A percentile compares a stretch with the other conserved stretches of the same genome.
These are phyloP conservation scores for Epinephelus cyanopodus DNA, from an alignment of 2,113 vertebrate genomes.

Conservation along the genomic window DNA sequence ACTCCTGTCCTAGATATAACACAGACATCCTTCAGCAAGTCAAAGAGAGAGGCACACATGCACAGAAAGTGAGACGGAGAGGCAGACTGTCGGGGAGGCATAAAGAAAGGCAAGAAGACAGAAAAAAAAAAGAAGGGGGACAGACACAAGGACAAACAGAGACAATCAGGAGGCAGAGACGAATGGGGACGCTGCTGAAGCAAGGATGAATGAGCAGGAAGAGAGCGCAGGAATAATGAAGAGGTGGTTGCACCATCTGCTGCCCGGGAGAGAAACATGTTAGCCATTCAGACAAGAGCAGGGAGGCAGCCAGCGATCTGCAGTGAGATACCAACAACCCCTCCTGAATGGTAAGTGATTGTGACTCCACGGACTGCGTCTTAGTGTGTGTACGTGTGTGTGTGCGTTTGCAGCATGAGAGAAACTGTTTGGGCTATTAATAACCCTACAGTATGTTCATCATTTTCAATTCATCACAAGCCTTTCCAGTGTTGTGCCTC, in stretches of 20 bases:
- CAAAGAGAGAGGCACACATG: conserved; percentile 7
- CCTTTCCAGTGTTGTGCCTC: neutral
- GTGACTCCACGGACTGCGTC: conserved; percentile 10
- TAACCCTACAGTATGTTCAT: conserved; percentile 13
- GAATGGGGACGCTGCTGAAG: conserved; percentile 22
- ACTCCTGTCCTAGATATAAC: conserved; percentile 47
- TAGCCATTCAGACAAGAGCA: conserved; percentile 45
- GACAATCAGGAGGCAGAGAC: conserved; percentile 11
- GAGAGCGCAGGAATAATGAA: conserved; percentile 37
- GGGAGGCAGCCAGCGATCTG: conserved; percentile 51
- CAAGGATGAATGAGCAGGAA: conserved; percentile 12
- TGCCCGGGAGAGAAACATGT: conserved; percentile 56
- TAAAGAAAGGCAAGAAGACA: conserved; percentile 5
- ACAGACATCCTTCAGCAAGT: conserved; percentile 48
- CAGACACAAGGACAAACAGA: conserved; percentile 48
- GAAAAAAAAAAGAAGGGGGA: neutral
- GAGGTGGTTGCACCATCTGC: conserved; percentile 62
- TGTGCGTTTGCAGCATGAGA: conserved; percentile 7
- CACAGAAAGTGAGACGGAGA: conserved; percentile 21
- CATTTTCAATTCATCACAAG: conserved; percentile 1
- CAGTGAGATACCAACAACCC: conserved; percentile 49
- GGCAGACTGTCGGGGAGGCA: conserved; percentile 35
- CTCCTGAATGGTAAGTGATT: conserved; percentile 72
- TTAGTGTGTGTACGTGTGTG: neutral
- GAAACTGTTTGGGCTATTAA: conserved; percentile 1